These are phyloP conservation scores for Silurus asotus DNA, from an alignment of 2,113 vertebrate genomes.

Conservation along the genomic window DNA sequence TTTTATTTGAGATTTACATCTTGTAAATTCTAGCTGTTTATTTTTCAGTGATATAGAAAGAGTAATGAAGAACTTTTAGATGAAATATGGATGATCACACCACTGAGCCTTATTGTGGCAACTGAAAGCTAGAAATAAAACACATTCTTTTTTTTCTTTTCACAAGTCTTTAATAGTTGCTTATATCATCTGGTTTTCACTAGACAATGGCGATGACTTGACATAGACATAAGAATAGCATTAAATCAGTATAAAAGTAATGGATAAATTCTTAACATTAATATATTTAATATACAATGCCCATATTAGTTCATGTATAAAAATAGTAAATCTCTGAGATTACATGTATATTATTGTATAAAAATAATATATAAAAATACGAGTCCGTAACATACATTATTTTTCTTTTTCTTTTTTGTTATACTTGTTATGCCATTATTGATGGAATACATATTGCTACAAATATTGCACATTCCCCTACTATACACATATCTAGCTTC, in stretches of 20 bases:
- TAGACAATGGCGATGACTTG: constrained; percentile 22
- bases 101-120: background rate
- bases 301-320: constrained; percentile 81
- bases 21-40: background rate
- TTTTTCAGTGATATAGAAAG: background rate
- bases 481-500: constrained; percentile 73
- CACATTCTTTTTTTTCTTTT: constrained; percentile 20
- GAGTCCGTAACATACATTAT: constrained; percentile 66
- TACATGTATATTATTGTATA: constrained; percentile 62
- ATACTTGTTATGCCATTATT: constrained; percentile 59
- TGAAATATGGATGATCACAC: constrained; percentile 4
- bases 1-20: background rate
- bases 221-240: constrained; percentile 11
- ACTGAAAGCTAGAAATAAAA: background rate
- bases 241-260: constrained; percentile 30
- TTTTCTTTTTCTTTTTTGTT: constrained; percentile 68
- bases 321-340: constrained; percentile 80
- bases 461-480: constrained; percentile 80
- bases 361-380: constrained; percentile 67
- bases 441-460: constrained; percentile 51
- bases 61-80: background rate
- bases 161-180: constrained; percentile 43
- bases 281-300: constrained; percentile 74
- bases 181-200: constrained; percentile 29
- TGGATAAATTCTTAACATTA: constrained; percentile 42